phyloP scores from a whole-genome alignment of 2,113 vertebrate genomes.

The Arothron firmamentum region DNA sequence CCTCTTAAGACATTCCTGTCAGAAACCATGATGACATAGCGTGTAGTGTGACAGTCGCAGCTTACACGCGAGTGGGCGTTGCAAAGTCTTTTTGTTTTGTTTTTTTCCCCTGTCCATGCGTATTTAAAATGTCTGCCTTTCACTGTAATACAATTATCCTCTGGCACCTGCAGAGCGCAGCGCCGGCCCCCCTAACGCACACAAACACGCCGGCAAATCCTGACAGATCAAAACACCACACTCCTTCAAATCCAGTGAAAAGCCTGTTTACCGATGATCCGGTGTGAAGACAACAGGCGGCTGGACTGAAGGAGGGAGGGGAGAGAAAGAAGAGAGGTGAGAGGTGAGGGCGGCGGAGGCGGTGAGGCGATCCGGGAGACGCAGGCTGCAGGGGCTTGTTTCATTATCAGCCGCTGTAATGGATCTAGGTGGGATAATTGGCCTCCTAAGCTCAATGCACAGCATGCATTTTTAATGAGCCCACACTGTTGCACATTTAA shows the following conservation, averaged over 20 bases:
- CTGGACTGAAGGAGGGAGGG: constrained; percentile 29
- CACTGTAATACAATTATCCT: constrained; percentile 49
- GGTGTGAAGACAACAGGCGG: constrained; percentile 52
- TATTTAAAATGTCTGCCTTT: constrained; percentile 19
- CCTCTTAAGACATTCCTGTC: constrained; percentile 45
- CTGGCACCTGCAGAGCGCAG: constrained; percentile 59
- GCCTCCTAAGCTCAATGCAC: constrained; percentile 60
- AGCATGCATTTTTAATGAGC: constrained; percentile 66
- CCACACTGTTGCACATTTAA: constrained; percentile 59
- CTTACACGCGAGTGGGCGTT: constrained; percentile 10
- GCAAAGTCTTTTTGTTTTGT: not conserved
- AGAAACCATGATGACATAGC: constrained; percentile 26
- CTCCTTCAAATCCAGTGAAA: constrained; percentile 65
- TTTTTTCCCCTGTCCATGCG: not conserved
- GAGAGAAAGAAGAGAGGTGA: constrained; percentile 21
- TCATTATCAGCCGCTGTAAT: constrained; percentile 58
- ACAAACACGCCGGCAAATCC: constrained; percentile 38
- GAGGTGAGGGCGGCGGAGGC: constrained; percentile 27
- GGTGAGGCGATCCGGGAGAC: constrained; percentile 40
- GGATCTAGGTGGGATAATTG: constrained; percentile 63
- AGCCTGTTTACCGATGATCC: constrained; percentile 64
- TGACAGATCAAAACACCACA: constrained; percentile 59
- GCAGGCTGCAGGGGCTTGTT: constrained; percentile 53
- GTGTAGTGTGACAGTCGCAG: constrained; percentile 20
- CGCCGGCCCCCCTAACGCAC: constrained; percentile 6